Conservation (phyloP, 2,888 invertebrate species). For the Amiota mariae region DNA sequence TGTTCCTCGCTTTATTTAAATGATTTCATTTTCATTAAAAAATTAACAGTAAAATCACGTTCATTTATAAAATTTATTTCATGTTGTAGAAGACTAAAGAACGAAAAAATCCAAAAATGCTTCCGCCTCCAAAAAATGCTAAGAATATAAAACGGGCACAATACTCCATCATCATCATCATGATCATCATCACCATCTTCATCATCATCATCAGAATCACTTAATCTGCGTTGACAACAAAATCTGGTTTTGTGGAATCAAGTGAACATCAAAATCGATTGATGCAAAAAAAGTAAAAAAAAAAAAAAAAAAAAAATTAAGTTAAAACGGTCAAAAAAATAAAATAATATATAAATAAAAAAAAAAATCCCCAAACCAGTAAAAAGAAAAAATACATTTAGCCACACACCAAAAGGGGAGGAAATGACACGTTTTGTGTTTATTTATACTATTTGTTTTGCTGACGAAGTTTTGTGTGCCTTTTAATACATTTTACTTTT, state of each 20-base stretch:
- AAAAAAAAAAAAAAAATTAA: too few species aligned
- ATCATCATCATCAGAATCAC: too few species aligned
- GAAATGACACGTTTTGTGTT: conserved; percentile 10
- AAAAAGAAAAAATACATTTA: conserved; percentile 10
- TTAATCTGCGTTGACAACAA: not conserved
- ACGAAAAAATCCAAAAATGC: not conserved
- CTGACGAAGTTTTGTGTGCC: too few species aligned
- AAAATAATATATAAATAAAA: too few species aligned
- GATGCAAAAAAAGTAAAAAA: too few species aligned
- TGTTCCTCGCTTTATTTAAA: not conserved
- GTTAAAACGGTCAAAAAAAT: too few species aligned
- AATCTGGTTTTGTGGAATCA: conserved; percentile 10
- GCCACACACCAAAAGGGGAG: conserved; percentile 3
- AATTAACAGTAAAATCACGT: conserved; percentile 24
- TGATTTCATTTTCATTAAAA: not conserved
- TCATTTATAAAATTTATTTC: conserved; percentile 14
- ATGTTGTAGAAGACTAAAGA: not conserved
- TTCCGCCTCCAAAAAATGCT: conserved; percentile 16
- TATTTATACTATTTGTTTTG: not conserved
- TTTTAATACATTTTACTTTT: too few species aligned
- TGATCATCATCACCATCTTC: too few species aligned
- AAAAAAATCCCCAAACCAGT: not conserved
- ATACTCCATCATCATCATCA: not conserved
- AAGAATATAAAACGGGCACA: conserved; percentile 2
- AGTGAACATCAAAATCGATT: too few species aligned